Conservation (phyloP, 2,888 invertebrate species). For the Myopa testacea region DNA sequence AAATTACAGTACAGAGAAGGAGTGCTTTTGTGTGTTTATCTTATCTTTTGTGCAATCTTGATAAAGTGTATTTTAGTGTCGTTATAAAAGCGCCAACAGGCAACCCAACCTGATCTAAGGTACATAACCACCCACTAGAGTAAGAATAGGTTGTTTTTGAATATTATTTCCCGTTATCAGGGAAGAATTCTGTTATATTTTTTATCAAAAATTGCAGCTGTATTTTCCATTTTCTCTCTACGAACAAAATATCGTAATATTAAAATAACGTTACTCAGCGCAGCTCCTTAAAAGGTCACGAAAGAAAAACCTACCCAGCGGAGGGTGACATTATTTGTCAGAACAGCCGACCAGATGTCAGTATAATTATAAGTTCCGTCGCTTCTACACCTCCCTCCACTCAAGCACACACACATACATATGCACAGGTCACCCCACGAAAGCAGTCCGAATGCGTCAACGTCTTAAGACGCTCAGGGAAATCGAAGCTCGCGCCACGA, state of each 20-base stretch:
- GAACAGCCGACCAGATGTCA: constrained; percentile 15
- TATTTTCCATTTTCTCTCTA: not conserved
- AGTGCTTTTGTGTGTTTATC: constrained; percentile 19
- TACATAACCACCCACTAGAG: not conserved
- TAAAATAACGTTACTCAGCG: no score
- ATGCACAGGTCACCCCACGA: constrained; percentile 33
- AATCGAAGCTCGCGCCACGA: constrained; percentile 32
- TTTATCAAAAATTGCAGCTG: not conserved
- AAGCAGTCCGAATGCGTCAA: constrained; percentile 13
- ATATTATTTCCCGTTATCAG: no score
- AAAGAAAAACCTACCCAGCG: constrained; percentile 1
- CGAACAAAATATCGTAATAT: not conserved
- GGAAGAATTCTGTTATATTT: not conserved
- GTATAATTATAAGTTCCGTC: constrained; percentile 30
- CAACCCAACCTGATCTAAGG: not conserved
- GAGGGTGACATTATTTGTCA: constrained; percentile 11
- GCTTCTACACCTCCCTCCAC: not conserved
- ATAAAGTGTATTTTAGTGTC: constrained; percentile 29
- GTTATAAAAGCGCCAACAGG: not conserved
- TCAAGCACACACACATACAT: constrained; percentile 9
- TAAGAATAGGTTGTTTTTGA: no score
- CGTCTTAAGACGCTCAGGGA: constrained; percentile 48
- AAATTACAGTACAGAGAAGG: not conserved
- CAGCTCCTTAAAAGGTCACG: not conserved
- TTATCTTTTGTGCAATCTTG: constrained; percentile 32